Evolutionary conservation across 2,888 invertebrate species (phyloP).

Genomic region (Drosophila affinis): DNA sequence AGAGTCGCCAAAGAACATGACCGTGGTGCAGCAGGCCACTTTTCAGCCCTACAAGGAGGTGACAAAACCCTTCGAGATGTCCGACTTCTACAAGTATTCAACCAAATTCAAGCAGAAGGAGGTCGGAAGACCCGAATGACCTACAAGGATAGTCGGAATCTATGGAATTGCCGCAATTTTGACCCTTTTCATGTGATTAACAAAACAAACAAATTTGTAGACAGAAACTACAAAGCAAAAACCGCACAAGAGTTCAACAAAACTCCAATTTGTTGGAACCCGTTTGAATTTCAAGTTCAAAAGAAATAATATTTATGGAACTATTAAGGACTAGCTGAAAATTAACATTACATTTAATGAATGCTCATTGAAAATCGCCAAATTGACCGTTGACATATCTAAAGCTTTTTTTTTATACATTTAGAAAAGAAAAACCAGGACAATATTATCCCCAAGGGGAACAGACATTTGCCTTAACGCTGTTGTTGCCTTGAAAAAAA

Average conservation of each 20-base stretch:
- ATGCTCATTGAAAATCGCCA: constrained; percentile 28
- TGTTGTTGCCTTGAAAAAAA: constrained; percentile 39
- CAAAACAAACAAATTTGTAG: constrained; percentile 28
- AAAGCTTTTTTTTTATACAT: constrained; percentile 16
- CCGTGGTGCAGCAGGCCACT: constrained; percentile 93
- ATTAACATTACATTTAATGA: constrained; percentile 3
- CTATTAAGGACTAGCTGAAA: constrained; percentile 18
- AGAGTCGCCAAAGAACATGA: constrained; percentile 92
- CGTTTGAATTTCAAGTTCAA: constrained; percentile 25
- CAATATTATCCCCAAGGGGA: constrained; percentile 27
- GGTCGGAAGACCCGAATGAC: constrained; percentile 66
- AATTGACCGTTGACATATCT: constrained; percentile 12
- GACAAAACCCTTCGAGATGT: constrained; percentile 98
- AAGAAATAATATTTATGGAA: constrained; percentile 20
- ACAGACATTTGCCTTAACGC: constrained; percentile 24
- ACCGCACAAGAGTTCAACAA: constrained; percentile 7
- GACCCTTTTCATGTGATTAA: constrained; percentile 47
- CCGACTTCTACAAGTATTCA: constrained; percentile 98
- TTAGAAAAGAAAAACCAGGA: constrained; percentile 13
- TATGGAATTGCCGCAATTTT: constrained; percentile 17
- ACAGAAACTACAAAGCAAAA: constrained; percentile 16
- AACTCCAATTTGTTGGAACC: not conserved
- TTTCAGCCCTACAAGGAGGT: constrained; percentile 96
- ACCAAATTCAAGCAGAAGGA: constrained; percentile 92
- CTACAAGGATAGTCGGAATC: constrained; percentile 12